phyloP scores from a whole-genome alignment of 2,113 vertebrate species.

The Hippocampus barbouri region DNA sequence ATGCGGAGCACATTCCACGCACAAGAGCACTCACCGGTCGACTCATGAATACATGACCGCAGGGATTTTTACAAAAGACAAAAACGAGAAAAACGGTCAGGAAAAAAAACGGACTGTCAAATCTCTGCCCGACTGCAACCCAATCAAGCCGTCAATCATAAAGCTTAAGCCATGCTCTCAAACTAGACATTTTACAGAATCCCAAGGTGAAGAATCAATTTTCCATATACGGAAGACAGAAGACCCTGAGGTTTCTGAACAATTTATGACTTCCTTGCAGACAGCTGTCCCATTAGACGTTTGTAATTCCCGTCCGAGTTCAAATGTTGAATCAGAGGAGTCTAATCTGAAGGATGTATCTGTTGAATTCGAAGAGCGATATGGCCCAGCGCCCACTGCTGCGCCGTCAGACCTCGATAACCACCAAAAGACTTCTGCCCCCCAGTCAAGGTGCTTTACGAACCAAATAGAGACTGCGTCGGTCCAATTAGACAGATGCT shows the following conservation, averaged over 20 bases:
- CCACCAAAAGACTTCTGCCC: slow-evolving; percentile 4
- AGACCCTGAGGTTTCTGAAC: slow-evolving; percentile 17
- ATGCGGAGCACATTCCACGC: slow-evolving; percentile 42
- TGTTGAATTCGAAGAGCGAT: slow-evolving; percentile 17
- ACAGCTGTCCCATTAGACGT: slow-evolving; percentile 28
- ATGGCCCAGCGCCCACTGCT: slow-evolving; percentile 15
- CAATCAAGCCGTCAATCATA: slow-evolving; percentile 25
- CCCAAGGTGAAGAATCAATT: slow-evolving; percentile 44
- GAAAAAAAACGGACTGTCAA: slow-evolving; percentile 25
- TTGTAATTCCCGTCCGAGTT: slow-evolving; percentile 22
- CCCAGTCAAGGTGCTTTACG: slow-evolving; percentile 1
- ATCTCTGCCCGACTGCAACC: slow-evolving; percentile 10
- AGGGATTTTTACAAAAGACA: slow-evolving; percentile 16
- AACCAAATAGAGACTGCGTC: slow-evolving; percentile 20
- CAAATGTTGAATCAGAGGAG: slow-evolving; percentile 31
- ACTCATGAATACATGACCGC: slow-evolving; percentile 16
- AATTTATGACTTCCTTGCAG: slow-evolving; percentile 23
- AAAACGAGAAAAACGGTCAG: slow-evolving; percentile 12
- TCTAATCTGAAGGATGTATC: slow-evolving; percentile 12
- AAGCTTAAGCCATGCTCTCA: slow-evolving; percentile 26
- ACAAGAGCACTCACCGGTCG: slow-evolving; percentile 35
- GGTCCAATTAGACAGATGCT: slow-evolving; percentile 18
- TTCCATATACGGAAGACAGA: slow-evolving; percentile 34
- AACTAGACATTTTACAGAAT: slow-evolving; percentile 26
- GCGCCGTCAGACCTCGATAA: slow-evolving; percentile 14